Evolutionary conservation across 2,888 invertebrate species (phyloP).

Genomic region (Amphipoea oculea): DNA sequence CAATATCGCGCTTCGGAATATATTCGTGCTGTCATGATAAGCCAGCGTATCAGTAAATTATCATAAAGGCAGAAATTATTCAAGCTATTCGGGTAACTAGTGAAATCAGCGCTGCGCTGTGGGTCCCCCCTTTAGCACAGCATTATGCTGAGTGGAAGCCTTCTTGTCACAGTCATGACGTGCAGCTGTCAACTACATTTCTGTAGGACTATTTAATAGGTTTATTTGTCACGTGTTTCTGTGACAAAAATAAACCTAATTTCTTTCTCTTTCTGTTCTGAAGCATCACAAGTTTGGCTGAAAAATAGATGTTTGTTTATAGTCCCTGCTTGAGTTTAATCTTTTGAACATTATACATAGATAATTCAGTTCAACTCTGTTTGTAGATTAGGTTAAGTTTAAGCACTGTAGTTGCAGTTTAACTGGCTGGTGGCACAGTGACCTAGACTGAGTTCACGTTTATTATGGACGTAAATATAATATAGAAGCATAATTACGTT

Average conservation of each 20-base stretch:
- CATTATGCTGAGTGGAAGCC: too few relatives aligned
- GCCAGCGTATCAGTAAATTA: background rate
- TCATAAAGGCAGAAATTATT: background rate
- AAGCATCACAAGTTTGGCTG: background rate
- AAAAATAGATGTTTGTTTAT: background rate
- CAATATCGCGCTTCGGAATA: background rate
- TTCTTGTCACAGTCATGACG: too few relatives aligned
- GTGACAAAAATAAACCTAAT: too few relatives aligned
- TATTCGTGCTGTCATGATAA: background rate
- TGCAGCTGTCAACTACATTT: too few relatives aligned
- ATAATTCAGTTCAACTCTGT: background rate
- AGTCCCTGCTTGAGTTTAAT: slow-evolving; percentile 3
- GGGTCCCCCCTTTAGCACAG: too few relatives aligned
- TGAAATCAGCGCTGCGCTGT: too few relatives aligned
- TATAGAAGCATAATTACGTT: background rate
- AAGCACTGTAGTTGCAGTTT: slow-evolving; percentile 15
- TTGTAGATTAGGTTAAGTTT: slow-evolving; percentile 15
- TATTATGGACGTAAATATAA: background rate
- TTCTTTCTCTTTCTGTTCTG: too few relatives aligned
- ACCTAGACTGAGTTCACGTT: background rate
- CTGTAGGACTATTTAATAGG: too few relatives aligned
- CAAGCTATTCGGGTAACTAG: background rate
- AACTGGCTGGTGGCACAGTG: background rate
- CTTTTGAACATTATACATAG: background rate
- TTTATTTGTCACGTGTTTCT: too few relatives aligned